phyloP scores from a whole-genome alignment of 2,113 vertebrate species.

The Archilochus colubris region DNA sequence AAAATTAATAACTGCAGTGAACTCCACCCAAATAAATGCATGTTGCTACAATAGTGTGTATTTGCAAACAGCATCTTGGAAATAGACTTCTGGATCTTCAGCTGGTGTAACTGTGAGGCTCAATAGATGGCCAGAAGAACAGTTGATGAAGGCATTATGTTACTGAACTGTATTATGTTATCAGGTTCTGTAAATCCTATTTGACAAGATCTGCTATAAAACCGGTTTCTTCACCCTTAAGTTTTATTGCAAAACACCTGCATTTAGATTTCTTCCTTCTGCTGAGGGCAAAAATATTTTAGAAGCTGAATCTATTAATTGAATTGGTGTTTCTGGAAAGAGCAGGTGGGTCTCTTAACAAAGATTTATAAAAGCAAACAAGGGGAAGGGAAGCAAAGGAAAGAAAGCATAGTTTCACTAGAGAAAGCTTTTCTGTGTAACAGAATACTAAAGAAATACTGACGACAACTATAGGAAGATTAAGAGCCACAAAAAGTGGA shows the following conservation, averaged over 20 bases:
- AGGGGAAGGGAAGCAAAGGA: neutral
- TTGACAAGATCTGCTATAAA: constrained; percentile 55
- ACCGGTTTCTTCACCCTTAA: constrained; percentile 30
- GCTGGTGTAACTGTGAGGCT: neutral
- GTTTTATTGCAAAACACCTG: constrained; percentile 47
- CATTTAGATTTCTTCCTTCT: constrained; percentile 24
- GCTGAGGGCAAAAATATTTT: constrained; percentile 42
- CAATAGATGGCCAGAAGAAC: constrained; percentile 40
- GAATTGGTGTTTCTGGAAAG: constrained; percentile 37
- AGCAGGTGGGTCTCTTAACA: constrained; percentile 19
- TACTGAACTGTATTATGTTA: neutral
- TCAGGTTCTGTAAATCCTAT: constrained; percentile 9
- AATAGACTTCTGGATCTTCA: constrained; percentile 43
- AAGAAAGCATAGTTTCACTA: constrained; percentile 11
- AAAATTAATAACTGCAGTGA: constrained; percentile 10
- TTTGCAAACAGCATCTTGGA: constrained; percentile 52
- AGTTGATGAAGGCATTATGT: constrained; percentile 11
- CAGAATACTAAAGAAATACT: constrained; percentile 40
- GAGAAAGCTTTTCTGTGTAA: constrained; percentile 35
- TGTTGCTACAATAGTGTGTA: neutral
- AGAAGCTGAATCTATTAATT: constrained; percentile 35
- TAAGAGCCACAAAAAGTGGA: constrained; percentile 49
- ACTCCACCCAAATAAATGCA: constrained; percentile 9
- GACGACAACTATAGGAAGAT: constrained; percentile 46
- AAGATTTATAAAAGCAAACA: constrained; percentile 2